Percentiles rank a stretch among this genome's conserved stretches.
These are phyloP conservation scores for Agrochola macilenta DNA, from an alignment of 2,888 invertebrate species.

Conservation along the genomic window DNA sequence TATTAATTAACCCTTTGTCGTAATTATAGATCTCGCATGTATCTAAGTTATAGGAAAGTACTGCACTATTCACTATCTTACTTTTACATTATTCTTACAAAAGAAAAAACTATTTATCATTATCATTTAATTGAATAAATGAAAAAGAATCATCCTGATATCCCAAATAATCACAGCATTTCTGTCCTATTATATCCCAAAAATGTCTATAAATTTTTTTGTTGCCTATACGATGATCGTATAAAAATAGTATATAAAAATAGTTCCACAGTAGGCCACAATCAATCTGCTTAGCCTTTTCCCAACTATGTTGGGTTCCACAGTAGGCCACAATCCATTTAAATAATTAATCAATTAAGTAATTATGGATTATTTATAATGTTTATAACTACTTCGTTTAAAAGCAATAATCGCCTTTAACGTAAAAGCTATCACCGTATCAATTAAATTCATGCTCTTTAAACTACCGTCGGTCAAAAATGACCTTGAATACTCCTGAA, in stretches of 20 bases:
- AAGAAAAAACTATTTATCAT: background rate
- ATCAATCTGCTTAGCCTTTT: no score
- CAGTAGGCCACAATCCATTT: background rate
- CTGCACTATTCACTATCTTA: background rate
- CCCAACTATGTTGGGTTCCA: no score
- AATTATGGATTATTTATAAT: no score
- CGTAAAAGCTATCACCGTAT: background rate
- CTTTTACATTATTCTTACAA: background rate
- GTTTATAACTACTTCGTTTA: background rate
- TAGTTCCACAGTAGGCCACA: background rate
- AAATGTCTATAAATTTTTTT: background rate
- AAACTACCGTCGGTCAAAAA: background rate
- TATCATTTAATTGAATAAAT: background rate
- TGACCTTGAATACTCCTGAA: background rate
- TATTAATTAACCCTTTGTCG: background rate
- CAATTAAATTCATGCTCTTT: background rate
- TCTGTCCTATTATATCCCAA: background rate
- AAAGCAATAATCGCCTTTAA: background rate
- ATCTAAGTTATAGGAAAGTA: background rate
- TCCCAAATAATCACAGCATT: background rate
- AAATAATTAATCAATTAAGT: background rate
- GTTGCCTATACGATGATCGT: background rate
- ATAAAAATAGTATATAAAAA: no score
- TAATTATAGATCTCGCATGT: background rate
- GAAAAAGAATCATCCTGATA: background rate